These are phyloP conservation scores for Pseudococcus jackbeardsleyi DNA, from an alignment of 2,888 invertebrate species.

Conservation along the genomic window DNA sequence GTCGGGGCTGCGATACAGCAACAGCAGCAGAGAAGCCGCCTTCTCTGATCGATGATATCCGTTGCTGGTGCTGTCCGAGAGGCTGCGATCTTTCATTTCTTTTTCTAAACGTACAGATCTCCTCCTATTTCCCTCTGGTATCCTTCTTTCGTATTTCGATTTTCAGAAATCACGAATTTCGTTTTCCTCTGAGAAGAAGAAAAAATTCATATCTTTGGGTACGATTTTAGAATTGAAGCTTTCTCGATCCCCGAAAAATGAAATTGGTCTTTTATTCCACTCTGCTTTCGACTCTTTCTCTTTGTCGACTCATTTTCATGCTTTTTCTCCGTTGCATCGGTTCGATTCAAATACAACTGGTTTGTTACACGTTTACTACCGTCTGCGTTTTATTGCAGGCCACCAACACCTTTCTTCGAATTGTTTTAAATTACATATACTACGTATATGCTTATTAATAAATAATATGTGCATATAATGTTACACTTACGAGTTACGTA, in stretches of 20 bases:
- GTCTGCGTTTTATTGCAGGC: neutral
- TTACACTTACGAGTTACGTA: neutral
- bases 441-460: neutral
- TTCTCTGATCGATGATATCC: slow-evolving; percentile 13
- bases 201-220: neutral
- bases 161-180: neutral
- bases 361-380: neutral
- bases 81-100: slow-evolving; percentile 16
- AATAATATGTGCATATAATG: neutral
- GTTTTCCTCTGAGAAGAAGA: neutral
- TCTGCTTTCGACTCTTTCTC: neutral
- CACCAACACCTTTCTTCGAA: slow-evolving; percentile 8
- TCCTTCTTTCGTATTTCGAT: neutral
- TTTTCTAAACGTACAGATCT: neutral
- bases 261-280: neutral
- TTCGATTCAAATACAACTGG: neutral
- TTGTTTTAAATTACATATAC: slow-evolving; percentile 7
- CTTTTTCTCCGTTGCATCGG: neutral
- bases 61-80: neutral
- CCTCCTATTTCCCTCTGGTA: slow-evolving; percentile 16
- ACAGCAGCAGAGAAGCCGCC: neutral
- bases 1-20: neutral
- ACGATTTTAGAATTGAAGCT: neutral
- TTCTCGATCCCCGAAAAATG: neutral
- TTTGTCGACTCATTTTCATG: neutral